phyloP scores from a whole-genome alignment of 2,888 invertebrate species.

The Pristionchus exspectatus region DNA sequence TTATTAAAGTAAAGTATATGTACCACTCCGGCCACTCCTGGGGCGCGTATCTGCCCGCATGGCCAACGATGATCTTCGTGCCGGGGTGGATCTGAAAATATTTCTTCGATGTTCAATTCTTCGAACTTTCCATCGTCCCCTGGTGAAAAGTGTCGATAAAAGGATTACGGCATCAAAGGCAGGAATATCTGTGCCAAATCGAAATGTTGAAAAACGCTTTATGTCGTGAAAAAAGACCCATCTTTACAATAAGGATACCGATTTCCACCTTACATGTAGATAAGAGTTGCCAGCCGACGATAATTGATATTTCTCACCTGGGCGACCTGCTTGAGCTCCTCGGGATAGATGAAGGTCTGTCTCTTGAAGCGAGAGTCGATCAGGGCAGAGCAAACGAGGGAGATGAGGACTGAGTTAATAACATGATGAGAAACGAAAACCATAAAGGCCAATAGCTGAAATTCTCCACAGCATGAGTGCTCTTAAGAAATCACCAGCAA shows the following conservation, averaged over 20 bases:
- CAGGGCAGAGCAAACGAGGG: conserved; percentile 17
- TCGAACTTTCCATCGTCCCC: no score
- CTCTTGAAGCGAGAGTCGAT: conserved; percentile 59
- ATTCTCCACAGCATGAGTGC: neutral
- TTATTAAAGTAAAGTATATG: no score
- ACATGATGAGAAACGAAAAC: neutral
- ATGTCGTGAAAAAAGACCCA: no score
- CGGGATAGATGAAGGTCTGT: conserved; percentile 68
- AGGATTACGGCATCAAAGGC: no score
- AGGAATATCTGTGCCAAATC: no score
- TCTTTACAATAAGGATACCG: no score
- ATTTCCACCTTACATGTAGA: neutral
- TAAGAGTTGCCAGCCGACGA: neutral
- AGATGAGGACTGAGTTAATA: conserved; percentile 7
- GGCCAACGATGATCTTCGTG: conserved; percentile 55
- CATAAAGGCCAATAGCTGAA: neutral
- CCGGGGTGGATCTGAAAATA: conserved; percentile 50
- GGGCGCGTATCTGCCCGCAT: conserved; percentile 67
- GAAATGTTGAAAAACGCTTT: no score
- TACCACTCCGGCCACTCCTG: conserved; percentile 71
- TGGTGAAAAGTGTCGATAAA: no score
- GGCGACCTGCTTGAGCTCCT: conserved; percentile 65
- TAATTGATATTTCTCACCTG: conserved; percentile 52
- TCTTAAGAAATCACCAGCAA: neutral
- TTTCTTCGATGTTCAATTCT: neutral